Percentiles rank a stretch among this genome's conserved stretches.
These are phyloP conservation scores for Pachypanchax playfairii DNA, from an alignment of 2,113 vertebrate genomes.

Conservation along the genomic window DNA sequence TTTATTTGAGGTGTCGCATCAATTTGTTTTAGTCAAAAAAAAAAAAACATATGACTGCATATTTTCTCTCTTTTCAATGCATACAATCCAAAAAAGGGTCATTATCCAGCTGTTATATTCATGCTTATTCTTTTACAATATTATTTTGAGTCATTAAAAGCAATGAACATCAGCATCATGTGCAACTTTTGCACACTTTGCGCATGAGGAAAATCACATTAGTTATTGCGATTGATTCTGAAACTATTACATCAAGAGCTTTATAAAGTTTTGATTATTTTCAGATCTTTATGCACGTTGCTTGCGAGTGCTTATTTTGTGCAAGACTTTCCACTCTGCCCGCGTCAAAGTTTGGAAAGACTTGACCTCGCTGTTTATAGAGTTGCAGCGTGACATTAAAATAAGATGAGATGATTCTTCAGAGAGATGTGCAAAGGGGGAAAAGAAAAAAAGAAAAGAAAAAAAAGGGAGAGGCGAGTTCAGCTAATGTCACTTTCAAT, in stretches of 20 bases:
- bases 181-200: background rate
- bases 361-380: conserved; percentile 88
- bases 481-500: conserved; percentile 94
- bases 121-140: conserved; percentile 44
- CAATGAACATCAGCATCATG: conserved; percentile 33
- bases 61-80: conserved; percentile 2
- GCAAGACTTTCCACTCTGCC: conserved; percentile 51
- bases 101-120: conserved; percentile 47
- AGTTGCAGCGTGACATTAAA: conserved; percentile 90
- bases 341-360: conserved; percentile 85
- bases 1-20: conserved; percentile 37
- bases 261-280: background rate
- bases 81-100: conserved; percentile 51
- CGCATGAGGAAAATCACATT: conserved; percentile 13
- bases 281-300: too few species aligned
- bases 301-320: background rate
- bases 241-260: background rate
- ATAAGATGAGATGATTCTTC: conserved; percentile 91
- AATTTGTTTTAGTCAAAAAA: conserved; percentile 47
- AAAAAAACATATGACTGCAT: conserved; percentile 12
- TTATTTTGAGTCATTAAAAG: conserved; percentile 43
- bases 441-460: conserved; percentile 3
- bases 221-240: conserved; percentile 15
- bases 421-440: conserved; percentile 86
- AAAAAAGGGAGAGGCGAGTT: conserved; percentile 73